A percentile compares a stretch with the other conserved stretches of the same genome.
Evolutionary conservation across 2,888 invertebrate species (phyloP).

Genomic region (Stegophylla sp.): DNA sequence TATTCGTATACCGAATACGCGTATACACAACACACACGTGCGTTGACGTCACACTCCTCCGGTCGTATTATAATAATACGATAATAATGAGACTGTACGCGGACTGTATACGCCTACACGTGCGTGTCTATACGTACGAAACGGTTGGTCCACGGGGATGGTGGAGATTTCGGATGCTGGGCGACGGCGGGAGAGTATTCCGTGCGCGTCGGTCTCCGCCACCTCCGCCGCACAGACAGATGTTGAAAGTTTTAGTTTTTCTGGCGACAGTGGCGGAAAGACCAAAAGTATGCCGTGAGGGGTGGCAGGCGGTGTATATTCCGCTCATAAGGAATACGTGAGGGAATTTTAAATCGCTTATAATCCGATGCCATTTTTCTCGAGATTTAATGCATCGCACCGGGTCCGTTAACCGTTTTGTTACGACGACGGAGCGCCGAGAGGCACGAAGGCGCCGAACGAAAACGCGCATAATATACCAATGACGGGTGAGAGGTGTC

Average conservation of each 20-base stretch:
- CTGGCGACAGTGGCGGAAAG: neutral
- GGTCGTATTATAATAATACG: no score
- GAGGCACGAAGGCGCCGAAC: neutral
- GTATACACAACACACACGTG: no score
- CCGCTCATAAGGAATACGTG: constrained; percentile 43
- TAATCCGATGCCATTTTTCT: constrained; percentile 52
- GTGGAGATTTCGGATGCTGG: no score
- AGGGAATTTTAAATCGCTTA: constrained; percentile 52
- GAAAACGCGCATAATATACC: constrained; percentile 28
- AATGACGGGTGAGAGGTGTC: neutral
- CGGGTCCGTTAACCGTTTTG: constrained; percentile 1
- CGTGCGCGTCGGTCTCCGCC: neutral
- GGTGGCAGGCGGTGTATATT: constrained; percentile 4
- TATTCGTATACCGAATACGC: no score
- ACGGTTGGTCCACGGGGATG: neutral
- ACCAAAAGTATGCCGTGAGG: neutral
- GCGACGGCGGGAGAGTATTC: neutral
- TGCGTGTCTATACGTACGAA: neutral
- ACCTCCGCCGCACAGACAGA: neutral
- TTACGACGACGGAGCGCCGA: neutral
- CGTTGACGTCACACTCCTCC: no score
- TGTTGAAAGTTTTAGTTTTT: constrained; percentile 47
- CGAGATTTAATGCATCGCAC: constrained; percentile 25
- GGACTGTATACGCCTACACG: no score
- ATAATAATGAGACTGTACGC: no score